A percentile compares a stretch with the other conserved stretches of the same genome.
Conservation (phyloP, 2,113 vertebrate genomes). For the Pelodiscus sinensis region DNA sequence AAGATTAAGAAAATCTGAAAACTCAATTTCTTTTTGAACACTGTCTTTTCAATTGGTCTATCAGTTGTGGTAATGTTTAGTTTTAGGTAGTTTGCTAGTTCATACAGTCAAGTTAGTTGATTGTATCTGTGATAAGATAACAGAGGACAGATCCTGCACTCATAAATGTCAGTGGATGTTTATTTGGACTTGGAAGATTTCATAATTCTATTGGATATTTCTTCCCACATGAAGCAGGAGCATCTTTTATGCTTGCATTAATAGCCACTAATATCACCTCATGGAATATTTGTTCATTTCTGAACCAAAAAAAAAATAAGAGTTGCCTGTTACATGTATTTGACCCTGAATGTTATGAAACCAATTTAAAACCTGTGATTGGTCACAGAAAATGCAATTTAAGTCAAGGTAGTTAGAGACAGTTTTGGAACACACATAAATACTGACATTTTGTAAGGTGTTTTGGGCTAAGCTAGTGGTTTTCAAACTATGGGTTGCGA, state of each 20-base stretch:
- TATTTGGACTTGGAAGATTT: not conserved
- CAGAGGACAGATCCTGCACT: not conserved
- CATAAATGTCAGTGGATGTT: not conserved
- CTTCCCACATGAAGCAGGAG: not conserved
- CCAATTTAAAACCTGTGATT: slow-evolving; percentile 21
- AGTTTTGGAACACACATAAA: slow-evolving; percentile 7
- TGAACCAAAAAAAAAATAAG: not conserved
- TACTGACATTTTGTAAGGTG: not conserved
- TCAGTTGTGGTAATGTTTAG: not conserved
- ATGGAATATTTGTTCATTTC: slow-evolving; percentile 14
- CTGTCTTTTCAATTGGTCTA: not conserved
- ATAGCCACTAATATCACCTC: not conserved
- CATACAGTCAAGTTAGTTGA: not conserved
- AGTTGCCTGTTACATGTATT: not conserved
- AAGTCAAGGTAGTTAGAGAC: slow-evolving; percentile 26
- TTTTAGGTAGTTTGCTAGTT: not conserved
- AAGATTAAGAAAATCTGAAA: not conserved
- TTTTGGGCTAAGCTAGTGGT: not conserved
- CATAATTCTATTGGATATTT: not conserved
- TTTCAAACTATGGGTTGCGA: too few species aligned
- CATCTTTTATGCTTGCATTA: not conserved
- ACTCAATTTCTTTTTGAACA: not conserved
- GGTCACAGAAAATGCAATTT: slow-evolving; percentile 42
- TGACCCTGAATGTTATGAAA: slow-evolving; percentile 33
- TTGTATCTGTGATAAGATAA: too few species aligned